phyloP scores from a whole-genome alignment of 1,140 invertebrate species.

The Micrasema longulum region DNA sequence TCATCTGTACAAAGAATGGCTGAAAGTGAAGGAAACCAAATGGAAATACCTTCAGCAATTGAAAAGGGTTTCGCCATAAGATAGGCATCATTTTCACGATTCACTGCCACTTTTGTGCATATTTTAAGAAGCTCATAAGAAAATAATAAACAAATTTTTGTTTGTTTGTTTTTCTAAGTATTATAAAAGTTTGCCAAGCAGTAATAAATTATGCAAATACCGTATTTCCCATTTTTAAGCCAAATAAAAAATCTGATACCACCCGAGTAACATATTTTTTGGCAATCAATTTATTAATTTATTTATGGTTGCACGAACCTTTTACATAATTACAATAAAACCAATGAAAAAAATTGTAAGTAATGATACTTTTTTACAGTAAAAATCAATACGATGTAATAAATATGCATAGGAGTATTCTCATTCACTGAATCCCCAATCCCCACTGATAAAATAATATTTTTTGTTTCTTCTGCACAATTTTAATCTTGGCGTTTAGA shows the following conservation, averaged over 20 bases:
- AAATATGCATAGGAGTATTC: neutral
- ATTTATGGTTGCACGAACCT: too few relatives aligned
- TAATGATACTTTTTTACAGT: too few relatives aligned
- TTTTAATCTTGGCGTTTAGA: neutral
- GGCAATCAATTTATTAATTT: too few relatives aligned
- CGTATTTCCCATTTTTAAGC: too few relatives aligned
- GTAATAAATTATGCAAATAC: too few relatives aligned
- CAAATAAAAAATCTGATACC: too few relatives aligned
- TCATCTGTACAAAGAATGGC: neutral
- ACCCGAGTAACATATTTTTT: too few relatives aligned
- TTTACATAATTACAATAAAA: too few relatives aligned
- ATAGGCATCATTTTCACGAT: neutral
- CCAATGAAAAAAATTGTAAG: neutral
- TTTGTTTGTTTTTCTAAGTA: too few relatives aligned
- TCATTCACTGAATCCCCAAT: neutral
- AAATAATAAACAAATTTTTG: neutral
- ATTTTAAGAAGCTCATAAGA: neutral
- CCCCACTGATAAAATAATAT: neutral
- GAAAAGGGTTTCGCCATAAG: neutral
- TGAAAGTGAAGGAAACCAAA: neutral
- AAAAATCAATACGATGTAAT: neutral
- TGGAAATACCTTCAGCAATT: neutral
- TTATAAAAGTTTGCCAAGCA: too few relatives aligned
- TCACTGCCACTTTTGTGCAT: neutral
- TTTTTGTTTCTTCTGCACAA: neutral